phyloP scores from a whole-genome alignment of 2,113 vertebrate species.

The Hippocampus mohnikei region DNA sequence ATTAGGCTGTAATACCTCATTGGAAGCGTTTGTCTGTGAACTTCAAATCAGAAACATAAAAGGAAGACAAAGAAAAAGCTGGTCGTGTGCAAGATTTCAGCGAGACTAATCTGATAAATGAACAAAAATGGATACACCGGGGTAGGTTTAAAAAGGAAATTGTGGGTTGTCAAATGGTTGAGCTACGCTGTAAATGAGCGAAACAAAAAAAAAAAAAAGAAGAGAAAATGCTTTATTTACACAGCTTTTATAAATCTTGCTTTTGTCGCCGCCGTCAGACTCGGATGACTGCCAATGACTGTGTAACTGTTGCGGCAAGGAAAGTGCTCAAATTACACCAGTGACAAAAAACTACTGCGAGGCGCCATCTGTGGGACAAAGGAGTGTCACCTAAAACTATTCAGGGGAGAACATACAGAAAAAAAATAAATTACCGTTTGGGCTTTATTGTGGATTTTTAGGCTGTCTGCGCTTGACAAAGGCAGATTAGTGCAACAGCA shows the following conservation, averaged over 20 bases:
- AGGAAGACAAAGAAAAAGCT: neutral
- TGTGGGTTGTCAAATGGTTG: conserved; percentile 37
- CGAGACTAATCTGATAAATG: conserved; percentile 44
- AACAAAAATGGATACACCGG: neutral
- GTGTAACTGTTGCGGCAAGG: conserved; percentile 64
- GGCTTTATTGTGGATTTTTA: conserved; percentile 50
- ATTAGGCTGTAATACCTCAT: neutral
- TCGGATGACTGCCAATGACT: conserved; percentile 38
- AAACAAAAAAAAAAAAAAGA: conserved; percentile 1
- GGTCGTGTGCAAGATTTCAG: conserved; percentile 15
- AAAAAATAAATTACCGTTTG: conserved; percentile 44
- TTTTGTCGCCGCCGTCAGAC: conserved; percentile 36
- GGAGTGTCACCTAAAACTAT: conserved; percentile 61
- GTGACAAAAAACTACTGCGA: conserved; percentile 58
- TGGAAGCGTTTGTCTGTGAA: neutral
- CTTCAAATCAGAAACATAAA: neutral
- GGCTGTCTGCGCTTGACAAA: conserved; percentile 37
- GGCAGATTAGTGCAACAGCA: conserved; percentile 34
- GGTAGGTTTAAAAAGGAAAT: conserved; percentile 11
- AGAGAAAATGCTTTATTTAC: conserved; percentile 45
- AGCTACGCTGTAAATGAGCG: conserved; percentile 22
- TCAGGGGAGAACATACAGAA: conserved; percentile 47
- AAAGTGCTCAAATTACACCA: conserved; percentile 70
- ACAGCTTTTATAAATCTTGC: conserved; percentile 45
- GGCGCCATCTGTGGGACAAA: conserved; percentile 56